Evolutionary conservation across 1,140 invertebrate genomes (phyloP).

Genomic region (Lasioglossum albipes): DNA sequence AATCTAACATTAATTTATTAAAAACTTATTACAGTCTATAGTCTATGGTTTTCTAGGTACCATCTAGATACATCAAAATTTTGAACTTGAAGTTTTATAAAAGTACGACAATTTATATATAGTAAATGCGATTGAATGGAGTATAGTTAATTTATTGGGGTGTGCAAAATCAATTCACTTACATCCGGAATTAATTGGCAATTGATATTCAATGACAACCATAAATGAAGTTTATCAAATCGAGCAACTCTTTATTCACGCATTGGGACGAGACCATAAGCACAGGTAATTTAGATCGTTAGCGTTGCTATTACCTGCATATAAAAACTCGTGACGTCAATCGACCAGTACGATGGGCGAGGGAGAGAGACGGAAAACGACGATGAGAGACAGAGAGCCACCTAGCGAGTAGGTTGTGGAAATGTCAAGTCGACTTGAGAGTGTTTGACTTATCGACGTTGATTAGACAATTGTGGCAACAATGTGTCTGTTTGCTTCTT

Average conservation of each 20-base stretch:
- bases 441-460: constrained; percentile 3
- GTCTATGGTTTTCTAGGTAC: no score
- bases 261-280: background rate
- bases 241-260: constrained; percentile 1
- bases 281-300: constrained; percentile 6
- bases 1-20: no score
- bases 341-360: background rate
- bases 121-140: no score
- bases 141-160: no score
- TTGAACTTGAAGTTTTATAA: no score
- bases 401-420: background rate
- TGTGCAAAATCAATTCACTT: no score
- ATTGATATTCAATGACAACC: background rate
- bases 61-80: no score
- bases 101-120: no score
- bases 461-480: constrained; percentile 6
- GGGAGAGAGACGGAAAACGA: background rate
- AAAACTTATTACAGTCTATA: no score
- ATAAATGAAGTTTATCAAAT: background rate
- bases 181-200: background rate
- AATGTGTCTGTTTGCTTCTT: background rate
- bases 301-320: constrained; percentile 3
- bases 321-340: constrained; percentile 3
- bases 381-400: background rate
- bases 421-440: background rate